Base-by-base conservation (phyloP, 2,797 vertebrate genomes). In the Manis javanica region DNA sequence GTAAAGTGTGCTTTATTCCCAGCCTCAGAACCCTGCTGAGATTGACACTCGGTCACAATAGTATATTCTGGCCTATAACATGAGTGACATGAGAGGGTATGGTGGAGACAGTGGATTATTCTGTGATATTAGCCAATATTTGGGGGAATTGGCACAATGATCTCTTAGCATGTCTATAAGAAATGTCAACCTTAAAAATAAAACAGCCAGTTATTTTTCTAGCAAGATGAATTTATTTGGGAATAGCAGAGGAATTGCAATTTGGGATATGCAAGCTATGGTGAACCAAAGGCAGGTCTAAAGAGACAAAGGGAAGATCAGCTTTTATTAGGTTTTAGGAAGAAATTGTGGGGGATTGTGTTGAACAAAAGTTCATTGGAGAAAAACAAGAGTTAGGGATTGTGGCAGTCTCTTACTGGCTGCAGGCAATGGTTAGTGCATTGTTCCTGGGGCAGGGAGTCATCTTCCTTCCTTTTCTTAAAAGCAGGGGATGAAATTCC, bases 1-100 rank as follows among this genome's bases (percentile, higher is more conserved):
- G 79, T 15, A 7, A 96, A 96, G 23, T 66, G 39, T 29, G 94
- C n/a, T 69, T 53, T 3, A 72, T 97, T 96, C 61, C 26, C 18
- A 64, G 34, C 83, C 37, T 74, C 84, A 90, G 42, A 87, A 57
- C 21, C 24, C 51, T 74, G 42, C 51, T 89, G 77, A 85, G 53
- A 59, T 34, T 21, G 46, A 59, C 23, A 7, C 16, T 91, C 12
- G 57, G 5, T 49, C 13, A 85, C 29, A 39, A 34, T 57, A 68
- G 12, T 0, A 12, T 59, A 2, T 19, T 81, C 16, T 91, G 29
- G 29, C 39, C 69, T 74, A 64, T 57, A 95, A 63, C 19, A 0
- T 64, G 18, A 85, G n/a, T 88, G 83, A 68, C 7, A 5, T 46
- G 31, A 21, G 46, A 68, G 34, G 7, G n/a, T 53, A 16, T 66